Evolutionary conservation across 1,140 invertebrate genomes (phyloP).

Genomic region (Drosophila setifemur): DNA sequence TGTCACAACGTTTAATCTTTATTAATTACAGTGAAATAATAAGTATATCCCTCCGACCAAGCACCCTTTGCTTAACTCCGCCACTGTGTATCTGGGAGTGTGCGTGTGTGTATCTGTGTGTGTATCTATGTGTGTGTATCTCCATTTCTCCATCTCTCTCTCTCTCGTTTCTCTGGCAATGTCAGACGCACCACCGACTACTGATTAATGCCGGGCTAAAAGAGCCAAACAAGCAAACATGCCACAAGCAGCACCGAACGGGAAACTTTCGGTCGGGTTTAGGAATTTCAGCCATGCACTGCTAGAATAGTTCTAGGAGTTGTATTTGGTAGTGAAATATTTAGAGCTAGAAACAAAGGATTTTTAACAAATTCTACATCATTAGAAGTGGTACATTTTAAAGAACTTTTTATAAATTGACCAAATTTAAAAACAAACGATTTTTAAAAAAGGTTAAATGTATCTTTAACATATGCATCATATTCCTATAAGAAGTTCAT

Average conservation of each 20-base stretch:
- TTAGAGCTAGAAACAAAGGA: background rate
- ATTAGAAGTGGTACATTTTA: too few species aligned
- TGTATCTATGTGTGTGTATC: background rate
- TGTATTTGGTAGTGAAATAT: too few species aligned
- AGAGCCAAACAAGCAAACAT: conserved; percentile 71
- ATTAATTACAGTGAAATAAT: conserved; percentile 80
- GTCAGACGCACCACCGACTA: conserved; percentile 49
- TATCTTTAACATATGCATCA: too few species aligned
- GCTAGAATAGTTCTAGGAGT: background rate
- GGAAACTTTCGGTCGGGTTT: conserved; percentile 52
- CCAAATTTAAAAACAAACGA: too few species aligned
- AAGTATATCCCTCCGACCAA: conserved; percentile 44
- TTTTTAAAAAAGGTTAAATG: too few species aligned
- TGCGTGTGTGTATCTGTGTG: too few species aligned
- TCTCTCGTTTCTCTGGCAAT: conserved; percentile 30
- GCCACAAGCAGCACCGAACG: conserved; percentile 59
- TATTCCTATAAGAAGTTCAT: too few species aligned
- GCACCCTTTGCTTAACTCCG: conserved; percentile 12
- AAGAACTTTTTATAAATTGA: background rate
- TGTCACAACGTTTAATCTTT: conserved; percentile 79
- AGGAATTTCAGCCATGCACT: conserved; percentile 55
- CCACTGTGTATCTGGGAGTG: too few species aligned
- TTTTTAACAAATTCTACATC: background rate
- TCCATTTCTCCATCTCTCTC: conserved; percentile 13
- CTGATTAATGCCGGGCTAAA: conserved; percentile 75